These are phyloP conservation scores for Mesorhabditis spiculigera DNA, from an alignment of 2,888 invertebrate genomes.

Conservation along the genomic window DNA sequence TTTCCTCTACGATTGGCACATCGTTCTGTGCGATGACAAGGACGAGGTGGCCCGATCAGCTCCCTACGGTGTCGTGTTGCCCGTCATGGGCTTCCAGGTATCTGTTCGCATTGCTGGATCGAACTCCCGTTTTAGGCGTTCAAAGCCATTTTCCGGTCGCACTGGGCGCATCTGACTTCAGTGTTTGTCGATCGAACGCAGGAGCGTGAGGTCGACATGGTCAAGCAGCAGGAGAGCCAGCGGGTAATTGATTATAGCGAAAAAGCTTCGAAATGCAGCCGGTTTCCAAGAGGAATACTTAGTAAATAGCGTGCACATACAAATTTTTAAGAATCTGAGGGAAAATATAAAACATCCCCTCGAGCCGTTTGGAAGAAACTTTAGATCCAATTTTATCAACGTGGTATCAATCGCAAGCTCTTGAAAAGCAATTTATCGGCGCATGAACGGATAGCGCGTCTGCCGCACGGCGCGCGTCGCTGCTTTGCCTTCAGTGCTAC, in stretches of 20 bases:
- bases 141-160: constrained; percentile 35
- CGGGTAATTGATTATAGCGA: not conserved
- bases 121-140: constrained; percentile 15
- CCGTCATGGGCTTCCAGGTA: constrained; percentile 32
- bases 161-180: constrained; percentile 28
- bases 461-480: no score
- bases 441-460: no score
- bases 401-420: no score
- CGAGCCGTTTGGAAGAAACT: no score
- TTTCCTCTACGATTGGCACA: constrained; percentile 48
- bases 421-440: no score
- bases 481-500: no score
- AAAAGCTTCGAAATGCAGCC: no score
- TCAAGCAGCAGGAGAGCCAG: constrained; percentile 42
- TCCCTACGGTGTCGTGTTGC: constrained; percentile 50
- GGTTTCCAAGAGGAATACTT: no score
- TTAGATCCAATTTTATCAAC: no score
- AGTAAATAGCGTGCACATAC: no score
- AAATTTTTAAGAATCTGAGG: no score
- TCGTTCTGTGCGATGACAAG: constrained; percentile 53
- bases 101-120: not conserved
- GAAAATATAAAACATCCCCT: no score
- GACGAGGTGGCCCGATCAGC: constrained; percentile 44
- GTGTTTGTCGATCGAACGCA: constrained; percentile 40
- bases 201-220: constrained; percentile 42